Percentiles rank a stretch among this genome's conserved stretches.
phyloP scores from a whole-genome alignment of 2,888 invertebrate species.

The Drosophila kambysellisi region DNA sequence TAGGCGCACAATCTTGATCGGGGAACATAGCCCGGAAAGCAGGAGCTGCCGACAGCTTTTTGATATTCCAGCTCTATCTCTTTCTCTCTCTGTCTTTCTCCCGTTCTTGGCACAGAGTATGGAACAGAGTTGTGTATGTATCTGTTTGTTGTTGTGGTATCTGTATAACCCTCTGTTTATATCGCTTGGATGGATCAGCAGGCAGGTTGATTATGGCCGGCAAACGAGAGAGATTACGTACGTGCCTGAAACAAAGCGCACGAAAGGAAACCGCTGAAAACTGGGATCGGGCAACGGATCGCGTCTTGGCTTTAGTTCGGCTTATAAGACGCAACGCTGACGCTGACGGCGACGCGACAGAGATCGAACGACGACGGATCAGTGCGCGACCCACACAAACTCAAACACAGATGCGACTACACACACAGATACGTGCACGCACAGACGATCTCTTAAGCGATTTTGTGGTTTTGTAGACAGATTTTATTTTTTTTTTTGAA shows the following conservation, averaged over 20 bases:
- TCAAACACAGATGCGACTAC: constrained; percentile 31
- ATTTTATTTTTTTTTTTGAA: constrained; percentile 39
- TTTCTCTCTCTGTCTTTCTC: background rate
- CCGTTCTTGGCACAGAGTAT: background rate
- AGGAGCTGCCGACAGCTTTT: constrained; percentile 49
- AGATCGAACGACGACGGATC: constrained; percentile 69
- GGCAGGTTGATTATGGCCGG: constrained; percentile 77
- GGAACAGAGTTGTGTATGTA: constrained; percentile 5
- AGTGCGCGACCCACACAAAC: constrained; percentile 56
- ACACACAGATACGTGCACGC: constrained; percentile 36
- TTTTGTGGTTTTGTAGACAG: constrained; percentile 75
- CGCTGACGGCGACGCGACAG: constrained; percentile 61
- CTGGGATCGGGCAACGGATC: constrained; percentile 39
- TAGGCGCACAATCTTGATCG: constrained; percentile 82
- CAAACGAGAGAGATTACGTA: constrained; percentile 70
- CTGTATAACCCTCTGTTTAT: constrained; percentile 60
- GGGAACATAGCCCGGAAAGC: constrained; percentile 38
- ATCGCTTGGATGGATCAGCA: constrained; percentile 67
- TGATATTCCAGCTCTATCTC: constrained; percentile 14
- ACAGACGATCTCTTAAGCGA: constrained; percentile 66
- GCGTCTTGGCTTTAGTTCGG: constrained; percentile 68
- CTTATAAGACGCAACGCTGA: constrained; percentile 68
- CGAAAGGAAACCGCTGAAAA: constrained; percentile 59
- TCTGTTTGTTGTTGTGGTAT: constrained; percentile 26
- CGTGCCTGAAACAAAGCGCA: constrained; percentile 76